Evolutionary conservation across 2,113 vertebrate species (phyloP).

Genomic region (Capreolus pygargus): DNA sequence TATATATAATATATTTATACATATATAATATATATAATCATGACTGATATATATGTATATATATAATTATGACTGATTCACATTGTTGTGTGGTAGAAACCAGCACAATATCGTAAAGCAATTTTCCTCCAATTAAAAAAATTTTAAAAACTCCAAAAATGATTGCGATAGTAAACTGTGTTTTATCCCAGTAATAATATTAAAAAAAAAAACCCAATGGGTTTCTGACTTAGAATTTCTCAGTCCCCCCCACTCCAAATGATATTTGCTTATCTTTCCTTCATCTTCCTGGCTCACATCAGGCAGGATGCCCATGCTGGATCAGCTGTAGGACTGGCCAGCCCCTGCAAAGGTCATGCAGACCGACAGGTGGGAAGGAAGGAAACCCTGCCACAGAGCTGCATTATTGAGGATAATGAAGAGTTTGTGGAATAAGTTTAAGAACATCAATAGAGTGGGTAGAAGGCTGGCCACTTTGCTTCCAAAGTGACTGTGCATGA

Average conservation of each 20-base stretch:
- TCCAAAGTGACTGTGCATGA: background rate
- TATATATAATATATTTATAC: no score
- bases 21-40: background rate
- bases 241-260: background rate
- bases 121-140: background rate
- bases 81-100: background rate
- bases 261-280: background rate
- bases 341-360: accelerated
- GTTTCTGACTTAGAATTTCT: background rate
- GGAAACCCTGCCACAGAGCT: background rate
- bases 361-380: background rate
- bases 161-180: background rate
- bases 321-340: background rate
- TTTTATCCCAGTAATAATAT: background rate
- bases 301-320: accelerated
- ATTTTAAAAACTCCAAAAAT: background rate
- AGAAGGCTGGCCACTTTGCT: background rate
- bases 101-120: background rate
- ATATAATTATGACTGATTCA: background rate
- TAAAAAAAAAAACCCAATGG: background rate
- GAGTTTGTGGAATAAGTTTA: background rate
- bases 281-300: background rate
- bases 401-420: background rate
- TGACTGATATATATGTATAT: background rate
- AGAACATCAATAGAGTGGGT: background rate